These are phyloP conservation scores for Luehdorfia chinensis DNA, from an alignment of 1,140 invertebrate genomes.

Conservation along the genomic window DNA sequence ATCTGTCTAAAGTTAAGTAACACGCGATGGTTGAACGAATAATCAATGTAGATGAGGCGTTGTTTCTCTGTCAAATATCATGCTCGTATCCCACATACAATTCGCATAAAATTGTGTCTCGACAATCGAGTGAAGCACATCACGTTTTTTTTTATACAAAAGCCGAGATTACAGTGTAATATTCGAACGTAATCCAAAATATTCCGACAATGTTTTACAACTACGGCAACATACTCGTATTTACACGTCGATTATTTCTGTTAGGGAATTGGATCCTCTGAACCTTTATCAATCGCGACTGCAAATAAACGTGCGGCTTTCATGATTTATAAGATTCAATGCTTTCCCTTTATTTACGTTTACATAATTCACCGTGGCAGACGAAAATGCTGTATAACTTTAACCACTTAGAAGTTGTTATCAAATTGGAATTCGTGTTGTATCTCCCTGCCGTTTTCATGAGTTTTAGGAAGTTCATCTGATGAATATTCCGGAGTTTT, in stretches of 20 bases:
- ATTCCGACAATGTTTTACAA: slow-evolving; percentile 6
- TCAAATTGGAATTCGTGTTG: slow-evolving; percentile 56
- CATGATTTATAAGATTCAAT: slow-evolving; percentile 39
- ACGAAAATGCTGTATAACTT: slow-evolving; percentile 52
- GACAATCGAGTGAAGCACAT: slow-evolving; percentile 12
- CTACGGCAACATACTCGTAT: slow-evolving; percentile 4
- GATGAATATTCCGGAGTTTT: slow-evolving; percentile 55
- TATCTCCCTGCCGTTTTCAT: slow-evolving; percentile 48
- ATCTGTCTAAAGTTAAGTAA: slow-evolving; percentile 43
- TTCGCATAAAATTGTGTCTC: slow-evolving; percentile 8
- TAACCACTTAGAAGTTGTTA: slow-evolving; percentile 59
- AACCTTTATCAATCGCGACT: slow-evolving; percentile 33
- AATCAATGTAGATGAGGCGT: not conserved
- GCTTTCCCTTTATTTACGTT: slow-evolving; percentile 50
- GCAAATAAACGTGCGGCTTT: slow-evolving; percentile 34
- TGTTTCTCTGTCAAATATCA: slow-evolving; percentile 6
- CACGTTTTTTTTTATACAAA: slow-evolving; percentile 14
- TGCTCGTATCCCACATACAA: no score
- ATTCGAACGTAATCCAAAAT: slow-evolving; percentile 4
- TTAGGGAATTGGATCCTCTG: slow-evolving; percentile 20
- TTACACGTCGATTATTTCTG: slow-evolving; percentile 16
- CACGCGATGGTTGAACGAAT: slow-evolving; percentile 27
- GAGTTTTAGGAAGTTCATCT: slow-evolving; percentile 46
- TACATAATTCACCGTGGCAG: slow-evolving; percentile 37
- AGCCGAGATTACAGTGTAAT: slow-evolving; percentile 11